A percentile compares a stretch with the other conserved stretches of the same genome.
Conservation (phyloP, 1,140 invertebrate species). For the Aphelinus atriplicis region DNA sequence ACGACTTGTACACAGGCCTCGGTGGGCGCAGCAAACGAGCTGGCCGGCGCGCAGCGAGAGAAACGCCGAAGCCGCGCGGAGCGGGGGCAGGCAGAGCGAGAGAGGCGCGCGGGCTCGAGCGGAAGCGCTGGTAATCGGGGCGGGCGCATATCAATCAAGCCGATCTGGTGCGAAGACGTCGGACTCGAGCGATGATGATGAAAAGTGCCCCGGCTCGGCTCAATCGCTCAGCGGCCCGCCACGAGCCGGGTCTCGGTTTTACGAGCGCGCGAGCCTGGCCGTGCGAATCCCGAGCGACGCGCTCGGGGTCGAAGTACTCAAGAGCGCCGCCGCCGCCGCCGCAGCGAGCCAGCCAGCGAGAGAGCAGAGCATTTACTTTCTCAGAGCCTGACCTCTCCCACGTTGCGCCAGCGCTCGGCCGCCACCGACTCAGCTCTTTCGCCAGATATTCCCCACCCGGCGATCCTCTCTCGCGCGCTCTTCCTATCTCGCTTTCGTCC, state of each 20-base stretch:
- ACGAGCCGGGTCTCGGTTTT: not conserved
- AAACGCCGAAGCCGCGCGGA: no score
- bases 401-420: constrained; percentile 36
- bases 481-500: not conserved
- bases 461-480: not conserved
- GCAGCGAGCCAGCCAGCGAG: constrained; percentile 5
- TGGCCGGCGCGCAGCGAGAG: no score
- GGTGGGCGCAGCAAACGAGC: no score
- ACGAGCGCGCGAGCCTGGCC: not conserved
- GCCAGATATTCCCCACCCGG: not conserved
- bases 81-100: no score
- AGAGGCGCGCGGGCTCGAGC: no score
- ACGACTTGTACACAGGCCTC: no score
- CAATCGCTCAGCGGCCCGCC: no score
- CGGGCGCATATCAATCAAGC: no score
- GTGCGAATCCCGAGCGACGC: constrained; percentile 26
- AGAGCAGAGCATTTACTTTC: constrained; percentile 43
- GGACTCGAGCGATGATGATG: not conserved
- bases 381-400: constrained; percentile 53
- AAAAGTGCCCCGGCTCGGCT: not conserved
- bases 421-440: not conserved
- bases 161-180: no score
- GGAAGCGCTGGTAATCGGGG: no score
- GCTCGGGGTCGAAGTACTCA: constrained; percentile 48
- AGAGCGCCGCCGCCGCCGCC: not conserved